Percentiles rank a stretch among this genome's conserved stretches.
These are phyloP conservation scores for Phragmatobia fuliginosa DNA, from an alignment of 2,888 invertebrate species.

Conservation along the genomic window DNA sequence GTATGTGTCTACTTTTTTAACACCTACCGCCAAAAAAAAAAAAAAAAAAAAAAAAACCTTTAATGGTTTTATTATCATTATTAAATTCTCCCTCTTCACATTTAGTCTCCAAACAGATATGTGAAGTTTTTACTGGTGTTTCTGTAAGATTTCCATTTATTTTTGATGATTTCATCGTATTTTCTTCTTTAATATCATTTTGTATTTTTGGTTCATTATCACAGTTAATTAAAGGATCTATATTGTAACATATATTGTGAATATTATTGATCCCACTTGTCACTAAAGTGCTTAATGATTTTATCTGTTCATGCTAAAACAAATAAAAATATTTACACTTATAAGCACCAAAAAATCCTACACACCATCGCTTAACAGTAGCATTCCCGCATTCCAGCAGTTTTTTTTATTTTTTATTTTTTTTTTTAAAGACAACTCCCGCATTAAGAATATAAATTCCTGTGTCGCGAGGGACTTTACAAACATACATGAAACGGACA, in stretches of 20 bases:
- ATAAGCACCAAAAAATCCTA: too few species aligned
- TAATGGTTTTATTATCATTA: not conserved
- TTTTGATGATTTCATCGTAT: not conserved
- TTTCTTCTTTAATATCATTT: constrained; percentile 12
- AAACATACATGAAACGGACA: too few species aligned
- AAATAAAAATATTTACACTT: too few species aligned
- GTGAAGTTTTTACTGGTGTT: not conserved
- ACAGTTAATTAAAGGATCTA: constrained; percentile 25
- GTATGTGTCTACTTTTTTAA: too few species aligned
- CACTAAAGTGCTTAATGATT: constrained; percentile 33
- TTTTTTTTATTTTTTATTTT: too few species aligned
- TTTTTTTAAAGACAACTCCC: too few species aligned
- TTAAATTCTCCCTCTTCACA: not conserved
- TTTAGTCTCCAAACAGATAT: not conserved
- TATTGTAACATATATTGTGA: constrained; percentile 13
- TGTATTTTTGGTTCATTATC: constrained; percentile 19
- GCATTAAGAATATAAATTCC: too few species aligned
- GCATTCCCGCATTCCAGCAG: too few species aligned
- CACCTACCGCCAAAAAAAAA: too few species aligned
- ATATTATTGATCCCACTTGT: constrained; percentile 24
- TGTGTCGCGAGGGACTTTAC: too few species aligned
- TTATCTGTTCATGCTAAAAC: constrained; percentile 21
- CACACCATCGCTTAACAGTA: too few species aligned
- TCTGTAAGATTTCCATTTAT: not conserved
- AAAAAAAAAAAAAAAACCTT: too few species aligned